Evolutionary conservation across 2,888 invertebrate genomes (phyloP).

Genomic region (Thyatira batis): DNA sequence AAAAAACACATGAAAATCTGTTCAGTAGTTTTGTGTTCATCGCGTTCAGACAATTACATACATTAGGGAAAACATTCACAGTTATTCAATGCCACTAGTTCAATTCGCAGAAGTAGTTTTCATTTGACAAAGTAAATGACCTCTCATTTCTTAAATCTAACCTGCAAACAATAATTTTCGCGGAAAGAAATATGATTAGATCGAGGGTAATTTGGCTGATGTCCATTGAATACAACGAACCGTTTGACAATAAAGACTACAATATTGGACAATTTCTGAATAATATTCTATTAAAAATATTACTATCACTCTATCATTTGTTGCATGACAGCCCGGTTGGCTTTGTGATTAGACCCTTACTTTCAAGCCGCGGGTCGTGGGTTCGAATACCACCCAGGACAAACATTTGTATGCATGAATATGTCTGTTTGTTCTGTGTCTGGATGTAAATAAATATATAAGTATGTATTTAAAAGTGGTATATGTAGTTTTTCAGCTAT

Average conservation of each 20-base stretch:
- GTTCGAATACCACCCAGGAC: too few species aligned
- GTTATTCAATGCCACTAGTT: not conserved
- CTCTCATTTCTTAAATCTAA: not conserved
- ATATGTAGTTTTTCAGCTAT: too few species aligned
- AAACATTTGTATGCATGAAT: too few species aligned
- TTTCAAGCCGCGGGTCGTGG: too few species aligned
- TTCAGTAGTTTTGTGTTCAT: too few species aligned
- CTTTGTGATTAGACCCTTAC: too few species aligned
- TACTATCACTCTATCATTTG: conserved; percentile 14
- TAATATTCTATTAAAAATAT: conserved; percentile 27
- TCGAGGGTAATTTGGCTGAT: conserved; percentile 24
- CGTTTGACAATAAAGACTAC: conserved; percentile 18
- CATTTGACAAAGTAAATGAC: not conserved
- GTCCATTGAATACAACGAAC: conserved; percentile 23
- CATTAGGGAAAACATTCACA: not conserved
- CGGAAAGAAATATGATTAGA: not conserved
- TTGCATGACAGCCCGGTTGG: too few species aligned
- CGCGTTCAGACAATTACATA: not conserved
- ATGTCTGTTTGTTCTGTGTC: too few species aligned
- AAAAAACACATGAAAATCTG: too few species aligned
- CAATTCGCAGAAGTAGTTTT: not conserved
- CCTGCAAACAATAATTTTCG: not conserved
- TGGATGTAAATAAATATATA: too few species aligned
- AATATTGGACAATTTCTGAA: conserved; percentile 29
- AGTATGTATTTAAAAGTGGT: too few species aligned